phyloP scores from a whole-genome alignment of 2,888 invertebrate species.

The Brachyptera putata region DNA sequence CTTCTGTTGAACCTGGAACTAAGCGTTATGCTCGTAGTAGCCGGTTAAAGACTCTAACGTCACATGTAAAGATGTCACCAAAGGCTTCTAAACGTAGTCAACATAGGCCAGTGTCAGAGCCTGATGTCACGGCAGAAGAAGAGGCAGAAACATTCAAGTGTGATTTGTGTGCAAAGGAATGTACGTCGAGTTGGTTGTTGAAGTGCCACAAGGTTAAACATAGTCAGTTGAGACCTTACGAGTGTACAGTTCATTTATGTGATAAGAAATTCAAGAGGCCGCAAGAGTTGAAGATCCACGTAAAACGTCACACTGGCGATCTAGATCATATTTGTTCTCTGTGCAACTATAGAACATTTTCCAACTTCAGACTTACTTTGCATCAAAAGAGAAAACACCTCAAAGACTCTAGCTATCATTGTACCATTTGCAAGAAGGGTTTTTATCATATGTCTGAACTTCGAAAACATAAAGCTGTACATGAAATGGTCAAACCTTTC shows the following conservation, averaged over 20 bases:
- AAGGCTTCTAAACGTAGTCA: too few species aligned
- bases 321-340: conserved; percentile 39
- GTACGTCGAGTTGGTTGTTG: conserved; percentile 46
- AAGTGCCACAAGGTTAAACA: conserved; percentile 58
- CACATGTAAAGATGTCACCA: too few species aligned
- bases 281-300: conserved; percentile 44
- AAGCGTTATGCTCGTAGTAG: too few species aligned
- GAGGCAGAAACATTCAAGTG: too few species aligned
- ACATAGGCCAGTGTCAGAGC: too few species aligned
- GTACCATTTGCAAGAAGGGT: conserved; percentile 43
- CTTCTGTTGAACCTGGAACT: background rate
- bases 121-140: too few species aligned
- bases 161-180: conserved; percentile 31
- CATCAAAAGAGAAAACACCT: conserved; percentile 40
- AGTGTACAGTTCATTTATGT: conserved; percentile 40
- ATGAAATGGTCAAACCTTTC: conserved; percentile 34
- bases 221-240: conserved; percentile 43
- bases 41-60: too few species aligned
- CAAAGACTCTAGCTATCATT: conserved; percentile 39
- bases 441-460: conserved; percentile 49
- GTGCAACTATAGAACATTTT: conserved; percentile 39
- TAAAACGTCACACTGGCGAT: conserved; percentile 39
- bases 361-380: conserved; percentile 39
- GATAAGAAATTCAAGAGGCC: conserved; percentile 43
- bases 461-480: conserved; percentile 46